A percentile compares a stretch with the other conserved stretches of the same genome.
Evolutionary conservation across 2,113 vertebrate species (phyloP).

Genomic region (Centropus unirufus): DNA sequence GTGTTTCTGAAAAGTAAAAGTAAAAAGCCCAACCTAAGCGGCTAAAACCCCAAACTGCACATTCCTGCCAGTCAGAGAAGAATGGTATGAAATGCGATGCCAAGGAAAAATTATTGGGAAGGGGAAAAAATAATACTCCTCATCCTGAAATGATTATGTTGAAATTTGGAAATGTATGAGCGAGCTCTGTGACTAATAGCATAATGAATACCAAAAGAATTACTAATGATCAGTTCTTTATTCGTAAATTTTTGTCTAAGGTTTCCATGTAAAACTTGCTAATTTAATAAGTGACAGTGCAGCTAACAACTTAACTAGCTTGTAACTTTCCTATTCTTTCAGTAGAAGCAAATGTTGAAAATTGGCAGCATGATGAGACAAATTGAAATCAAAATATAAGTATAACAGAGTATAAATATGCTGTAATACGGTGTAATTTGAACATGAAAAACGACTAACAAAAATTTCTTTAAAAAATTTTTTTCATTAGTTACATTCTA

Average conservation of each 20-base stretch:
- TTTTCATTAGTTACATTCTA: rapidly evolving
- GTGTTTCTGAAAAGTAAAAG: background rate
- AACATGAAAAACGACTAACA: background rate
- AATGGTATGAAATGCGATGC: slow-evolving; percentile 35
- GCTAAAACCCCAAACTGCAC: background rate
- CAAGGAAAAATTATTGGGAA: slow-evolving; percentile 19
- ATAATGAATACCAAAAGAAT: slow-evolving; percentile 66
- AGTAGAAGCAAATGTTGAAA: slow-evolving; percentile 55
- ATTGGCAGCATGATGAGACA: slow-evolving; percentile 14
- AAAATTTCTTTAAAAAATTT: background rate
- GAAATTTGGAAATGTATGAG: slow-evolving; percentile 62
- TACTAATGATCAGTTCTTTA: slow-evolving; percentile 48
- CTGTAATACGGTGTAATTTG: background rate
- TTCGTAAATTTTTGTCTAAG: slow-evolving; percentile 38
- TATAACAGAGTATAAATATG: background rate
- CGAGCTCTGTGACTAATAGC: slow-evolving; percentile 62
- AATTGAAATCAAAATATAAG: slow-evolving; percentile 42
- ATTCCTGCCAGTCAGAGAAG: slow-evolving; percentile 1
- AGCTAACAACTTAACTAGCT: slow-evolving; percentile 28
- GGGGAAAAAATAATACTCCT: background rate
- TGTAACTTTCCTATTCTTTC: slow-evolving; percentile 23
- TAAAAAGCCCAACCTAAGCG: background rate
- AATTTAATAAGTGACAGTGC: slow-evolving; percentile 49
- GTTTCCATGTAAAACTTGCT: slow-evolving; percentile 35
- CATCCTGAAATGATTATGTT: slow-evolving; percentile 65